phyloP scores from a whole-genome alignment of 2,888 invertebrate genomes.

The Stegana nigrithorax region DNA sequence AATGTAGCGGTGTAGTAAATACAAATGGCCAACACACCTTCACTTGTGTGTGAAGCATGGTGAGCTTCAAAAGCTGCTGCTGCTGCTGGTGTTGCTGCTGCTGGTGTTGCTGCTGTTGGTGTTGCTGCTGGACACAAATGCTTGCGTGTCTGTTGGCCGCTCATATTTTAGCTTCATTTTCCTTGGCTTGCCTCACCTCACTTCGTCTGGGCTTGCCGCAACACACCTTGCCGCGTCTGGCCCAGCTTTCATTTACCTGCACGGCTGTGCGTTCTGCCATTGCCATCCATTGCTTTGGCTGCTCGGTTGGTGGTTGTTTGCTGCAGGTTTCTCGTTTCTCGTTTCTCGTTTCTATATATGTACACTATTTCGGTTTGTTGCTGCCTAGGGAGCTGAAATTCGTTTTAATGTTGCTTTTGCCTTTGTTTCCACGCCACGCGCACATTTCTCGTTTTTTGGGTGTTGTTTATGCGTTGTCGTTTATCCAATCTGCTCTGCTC shows the following conservation, averaged over 20 bases:
- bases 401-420: neutral
- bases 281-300: neutral
- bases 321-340: neutral
- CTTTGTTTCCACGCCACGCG: neutral
- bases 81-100: no score
- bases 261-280: neutral
- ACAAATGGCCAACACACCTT: no score
- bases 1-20: no score
- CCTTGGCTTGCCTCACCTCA: no score
- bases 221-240: no score
- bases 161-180: no score
- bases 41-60: no score
- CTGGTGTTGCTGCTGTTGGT: no score
- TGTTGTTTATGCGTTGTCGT: conserved; percentile 23
- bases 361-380: neutral
- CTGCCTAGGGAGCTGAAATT: conserved; percentile 7
- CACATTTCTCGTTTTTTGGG: conserved; percentile 25
- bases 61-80: no score
- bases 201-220: no score
- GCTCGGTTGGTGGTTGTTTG: neutral
- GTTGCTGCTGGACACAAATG: no score
- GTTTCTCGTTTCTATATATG: neutral
- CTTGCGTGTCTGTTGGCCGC: neutral
- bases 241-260: neutral
- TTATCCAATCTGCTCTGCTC: neutral